Percentiles rank a stretch among this genome's conserved stretches.
phyloP scores from a whole-genome alignment of 2,888 invertebrate genomes.

The Schizaphis graminum region DNA sequence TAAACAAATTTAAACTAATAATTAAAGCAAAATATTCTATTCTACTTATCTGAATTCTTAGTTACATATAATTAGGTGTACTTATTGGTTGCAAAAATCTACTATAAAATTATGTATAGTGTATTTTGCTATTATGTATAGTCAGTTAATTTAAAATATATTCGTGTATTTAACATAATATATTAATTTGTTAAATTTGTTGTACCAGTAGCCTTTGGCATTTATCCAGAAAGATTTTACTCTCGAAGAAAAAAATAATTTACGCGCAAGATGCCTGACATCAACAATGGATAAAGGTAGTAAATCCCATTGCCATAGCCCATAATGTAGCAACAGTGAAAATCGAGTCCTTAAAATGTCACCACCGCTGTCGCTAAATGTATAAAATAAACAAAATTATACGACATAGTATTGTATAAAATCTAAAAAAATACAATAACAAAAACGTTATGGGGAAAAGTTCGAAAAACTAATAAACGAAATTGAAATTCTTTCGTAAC shows the following conservation, averaged over 20 bases:
- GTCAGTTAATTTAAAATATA: background rate
- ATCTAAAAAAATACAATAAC: background rate
- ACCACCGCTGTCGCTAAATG: background rate
- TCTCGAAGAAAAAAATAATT: background rate
- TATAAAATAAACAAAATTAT: slow-evolving; percentile 3
- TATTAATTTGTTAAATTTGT: background rate
- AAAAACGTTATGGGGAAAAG: background rate
- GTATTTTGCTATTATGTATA: background rate
- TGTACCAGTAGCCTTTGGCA: background rate
- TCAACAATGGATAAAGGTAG: background rate
- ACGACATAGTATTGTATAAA: background rate
- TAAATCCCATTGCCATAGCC: background rate
- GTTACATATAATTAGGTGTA: background rate
- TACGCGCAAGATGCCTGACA: background rate
- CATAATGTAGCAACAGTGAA: background rate
- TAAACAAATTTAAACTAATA: background rate
- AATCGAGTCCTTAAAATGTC: slow-evolving; percentile 16
- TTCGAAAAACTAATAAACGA: slow-evolving; percentile 46
- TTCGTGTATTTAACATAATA: background rate
- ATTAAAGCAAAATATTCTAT: background rate
- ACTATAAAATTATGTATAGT: background rate
- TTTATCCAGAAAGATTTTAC: background rate
- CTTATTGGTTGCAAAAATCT: background rate
- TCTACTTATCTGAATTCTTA: background rate
- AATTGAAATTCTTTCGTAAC: slow-evolving; percentile 55